These are phyloP conservation scores for Drosophila buzzatii DNA, from an alignment of 2,888 invertebrate species.

Conservation along the genomic window DNA sequence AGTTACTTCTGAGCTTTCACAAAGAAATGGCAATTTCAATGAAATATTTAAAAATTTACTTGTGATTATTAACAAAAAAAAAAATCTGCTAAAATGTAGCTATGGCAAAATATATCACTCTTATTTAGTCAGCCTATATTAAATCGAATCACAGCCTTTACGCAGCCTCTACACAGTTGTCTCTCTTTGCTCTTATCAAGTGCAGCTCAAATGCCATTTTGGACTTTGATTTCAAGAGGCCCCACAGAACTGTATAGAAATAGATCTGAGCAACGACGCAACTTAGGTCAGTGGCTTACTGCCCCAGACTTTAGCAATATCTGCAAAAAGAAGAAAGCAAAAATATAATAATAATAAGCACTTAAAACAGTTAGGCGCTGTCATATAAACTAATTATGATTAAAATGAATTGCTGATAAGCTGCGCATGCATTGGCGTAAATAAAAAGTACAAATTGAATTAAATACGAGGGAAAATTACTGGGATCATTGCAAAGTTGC, in stretches of 20 bases:
- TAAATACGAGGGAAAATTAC: slow-evolving; percentile 36
- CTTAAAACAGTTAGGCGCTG: background rate
- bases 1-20: background rate
- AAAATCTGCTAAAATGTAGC: background rate
- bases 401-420: slow-evolving; percentile 49
- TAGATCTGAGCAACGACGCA: slow-evolving; percentile 13
- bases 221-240: slow-evolving; percentile 35
- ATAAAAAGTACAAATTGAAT: slow-evolving; percentile 26
- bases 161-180: background rate
- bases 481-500: slow-evolving; percentile 9
- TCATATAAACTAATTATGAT: background rate
- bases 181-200: slow-evolving; percentile 24
- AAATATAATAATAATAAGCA: background rate
- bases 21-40: background rate
- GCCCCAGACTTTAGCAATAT: slow-evolving; percentile 15
- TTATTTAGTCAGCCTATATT: background rate
- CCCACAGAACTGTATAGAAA: slow-evolving; percentile 12
- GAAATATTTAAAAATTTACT: background rate
- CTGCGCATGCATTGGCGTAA: slow-evolving; percentile 5
- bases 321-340: background rate
- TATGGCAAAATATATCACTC: background rate
- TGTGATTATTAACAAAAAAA: background rate
- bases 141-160: background rate
- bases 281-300: slow-evolving; percentile 27
- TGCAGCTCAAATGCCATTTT: background rate